Conservation (phyloP, 2,888 invertebrate species). For the Leucophenga montana region DNA sequence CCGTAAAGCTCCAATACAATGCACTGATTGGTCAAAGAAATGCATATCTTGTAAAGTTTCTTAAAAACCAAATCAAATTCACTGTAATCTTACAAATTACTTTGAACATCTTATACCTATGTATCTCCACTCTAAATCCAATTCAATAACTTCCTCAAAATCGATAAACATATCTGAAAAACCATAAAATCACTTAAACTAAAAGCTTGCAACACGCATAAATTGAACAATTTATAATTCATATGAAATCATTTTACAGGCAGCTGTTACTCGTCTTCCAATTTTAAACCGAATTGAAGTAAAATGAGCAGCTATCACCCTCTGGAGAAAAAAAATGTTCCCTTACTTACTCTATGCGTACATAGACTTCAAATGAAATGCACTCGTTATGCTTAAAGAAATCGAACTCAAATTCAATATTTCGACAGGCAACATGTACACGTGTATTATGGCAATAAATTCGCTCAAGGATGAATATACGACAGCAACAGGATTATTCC, state of each 20-base stretch:
- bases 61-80: no score
- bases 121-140: no score
- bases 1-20: no score
- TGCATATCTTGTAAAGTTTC: no score
- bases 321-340: not conserved
- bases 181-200: constrained; percentile 63
- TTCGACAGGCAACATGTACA: constrained; percentile 51
- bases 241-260: constrained; percentile 54
- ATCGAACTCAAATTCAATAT: constrained; percentile 20
- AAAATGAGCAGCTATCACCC: not conserved
- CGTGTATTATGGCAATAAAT: constrained; percentile 69
- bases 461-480: constrained; percentile 58
- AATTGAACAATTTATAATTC: constrained; percentile 64
- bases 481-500: not conserved
- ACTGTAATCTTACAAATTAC: no score
- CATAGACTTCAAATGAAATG: constrained; percentile 18
- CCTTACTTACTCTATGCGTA: not conserved
- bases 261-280: not conserved
- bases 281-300: not conserved
- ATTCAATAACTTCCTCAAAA: no score
- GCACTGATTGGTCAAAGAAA: no score
- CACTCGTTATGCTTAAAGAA: not conserved
- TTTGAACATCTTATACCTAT: no score
- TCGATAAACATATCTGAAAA: not conserved
- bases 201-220: constrained; percentile 59